Evolutionary conservation across 2,113 vertebrate species (phyloP).

Genomic region (Alethe castanea): DNA sequence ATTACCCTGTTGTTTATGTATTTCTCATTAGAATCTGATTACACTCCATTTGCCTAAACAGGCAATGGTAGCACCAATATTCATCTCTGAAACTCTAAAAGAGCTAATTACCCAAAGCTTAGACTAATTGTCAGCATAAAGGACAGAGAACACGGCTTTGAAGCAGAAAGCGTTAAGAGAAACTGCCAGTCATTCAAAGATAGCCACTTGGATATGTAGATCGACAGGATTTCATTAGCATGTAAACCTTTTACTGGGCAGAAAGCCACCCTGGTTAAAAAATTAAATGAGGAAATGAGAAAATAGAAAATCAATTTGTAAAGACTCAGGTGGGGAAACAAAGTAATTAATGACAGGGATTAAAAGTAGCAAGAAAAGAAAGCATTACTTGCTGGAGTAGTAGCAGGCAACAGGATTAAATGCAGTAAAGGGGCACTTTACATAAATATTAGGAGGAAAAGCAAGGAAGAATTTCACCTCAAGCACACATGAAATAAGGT

Average conservation of each 20-base stretch:
- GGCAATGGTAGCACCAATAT: neutral
- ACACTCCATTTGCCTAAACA: slow-evolving; percentile 19
- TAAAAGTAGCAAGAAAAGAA: neutral
- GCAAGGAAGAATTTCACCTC: neutral
- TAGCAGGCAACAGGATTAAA: neutral
- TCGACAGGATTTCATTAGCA: neutral
- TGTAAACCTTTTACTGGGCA: neutral
- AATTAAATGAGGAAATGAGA: neutral
- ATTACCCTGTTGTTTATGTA: slow-evolving; percentile 48
- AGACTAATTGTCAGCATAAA: slow-evolving; percentile 40
- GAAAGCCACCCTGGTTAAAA: slow-evolving; percentile 6
- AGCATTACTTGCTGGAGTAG: neutral
- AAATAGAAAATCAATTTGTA: neutral
- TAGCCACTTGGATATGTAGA: neutral
- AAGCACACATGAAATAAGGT: rapidly evolving
- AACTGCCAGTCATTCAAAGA: neutral
- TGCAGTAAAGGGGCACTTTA: neutral
- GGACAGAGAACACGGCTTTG: neutral
- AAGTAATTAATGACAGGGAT: neutral
- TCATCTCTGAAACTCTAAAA: neutral
- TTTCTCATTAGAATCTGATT: slow-evolving; percentile 61
- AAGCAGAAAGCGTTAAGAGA: neutral
- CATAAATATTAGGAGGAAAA: neutral
- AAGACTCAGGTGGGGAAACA: slow-evolving; percentile 11
- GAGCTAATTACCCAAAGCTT: slow-evolving; percentile 42